Evolutionary conservation across 2,888 invertebrate genomes (phyloP), one percentile per base, ranked within the genome.

Genomic region (Acheta domesticus): DNA sequence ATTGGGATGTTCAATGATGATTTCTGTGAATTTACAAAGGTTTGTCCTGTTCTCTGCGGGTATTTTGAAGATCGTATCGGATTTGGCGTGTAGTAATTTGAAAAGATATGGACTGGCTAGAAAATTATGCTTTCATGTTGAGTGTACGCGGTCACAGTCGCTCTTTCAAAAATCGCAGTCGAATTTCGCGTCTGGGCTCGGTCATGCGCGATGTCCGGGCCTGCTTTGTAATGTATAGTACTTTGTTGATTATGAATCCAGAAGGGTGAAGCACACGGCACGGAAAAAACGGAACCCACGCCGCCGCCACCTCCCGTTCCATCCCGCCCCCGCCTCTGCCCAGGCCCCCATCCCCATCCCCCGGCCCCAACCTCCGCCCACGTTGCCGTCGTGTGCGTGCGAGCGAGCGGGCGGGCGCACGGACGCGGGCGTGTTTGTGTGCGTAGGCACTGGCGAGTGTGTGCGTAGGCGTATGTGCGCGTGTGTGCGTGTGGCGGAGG

Each of bases 221-320:
- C n/a, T n/a, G 62, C 16, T 62, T n/a, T 14, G 62, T 62, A 62
- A n/a, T 62, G 16, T 62, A 14, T n/a, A 62, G 62, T 62, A 62
- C 62, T 62, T 62, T 62, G 62, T 19, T 62, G 62, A 62, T 62
- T 62, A 62, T 62, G 62, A 62, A 62, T 62, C 62, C 62, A 62
- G 14, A 62, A 62, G 62, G 62, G 62, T n/a, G 62, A 62, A 14
- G 62, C 62, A 62, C 62, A n/a, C 62, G 8, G 16, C 16, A 19
- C 36, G 48, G 36, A 36, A 77, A 36, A 77, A 36, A 48, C 16
- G 36, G 48, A 77, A 4, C n/a, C 20, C 49, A 21, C 49, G 20
- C 21, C 16, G 48, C 77, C 49, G 49, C 21, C 36, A 36, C 36
- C 36, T 36, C 36, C 36, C 36, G 36, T 36, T 36, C 8, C 8